Evolutionary conservation across 2,888 invertebrate genomes (phyloP).

Genomic region (Pollenia angustigena): DNA sequence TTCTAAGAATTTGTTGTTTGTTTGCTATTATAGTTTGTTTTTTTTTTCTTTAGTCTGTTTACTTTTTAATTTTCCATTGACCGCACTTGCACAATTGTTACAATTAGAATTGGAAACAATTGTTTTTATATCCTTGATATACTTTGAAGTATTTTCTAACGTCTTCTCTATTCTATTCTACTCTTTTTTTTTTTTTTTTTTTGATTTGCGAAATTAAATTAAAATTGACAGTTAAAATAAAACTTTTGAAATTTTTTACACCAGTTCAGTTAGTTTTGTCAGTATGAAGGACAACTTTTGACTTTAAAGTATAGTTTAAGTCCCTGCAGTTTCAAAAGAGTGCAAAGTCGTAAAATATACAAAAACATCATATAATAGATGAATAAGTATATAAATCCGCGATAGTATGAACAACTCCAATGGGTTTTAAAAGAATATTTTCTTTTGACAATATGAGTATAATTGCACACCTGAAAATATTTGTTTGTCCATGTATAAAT

Average conservation of each 20-base stretch:
- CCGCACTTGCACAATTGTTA: constrained; percentile 53
- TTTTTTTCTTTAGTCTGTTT: constrained; percentile 22
- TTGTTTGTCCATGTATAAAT: not conserved
- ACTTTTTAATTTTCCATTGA: constrained; percentile 70
- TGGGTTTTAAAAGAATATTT: too few species aligned
- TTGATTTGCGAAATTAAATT: constrained; percentile 27
- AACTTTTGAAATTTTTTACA: constrained; percentile 10
- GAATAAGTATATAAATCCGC: too few species aligned
- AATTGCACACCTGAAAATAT: not conserved
- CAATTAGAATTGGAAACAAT: constrained; percentile 44
- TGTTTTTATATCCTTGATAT: constrained; percentile 38
- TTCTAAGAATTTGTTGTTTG: constrained; percentile 33
- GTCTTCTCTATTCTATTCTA: not conserved
- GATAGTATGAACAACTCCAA: too few species aligned
- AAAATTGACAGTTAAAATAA: constrained; percentile 24
- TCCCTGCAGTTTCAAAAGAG: too few species aligned
- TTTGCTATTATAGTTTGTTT: not conserved
- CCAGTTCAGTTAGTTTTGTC: not conserved
- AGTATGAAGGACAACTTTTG: not conserved
- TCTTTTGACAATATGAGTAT: too few species aligned
- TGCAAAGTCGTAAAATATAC: too few species aligned
- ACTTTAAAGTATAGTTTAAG: not conserved
- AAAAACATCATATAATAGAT: too few species aligned
- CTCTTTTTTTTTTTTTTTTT: constrained; percentile 1
- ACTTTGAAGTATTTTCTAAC: not conserved